Percentiles rank a stretch among this genome's conserved stretches.
Evolutionary conservation across 35 echinoderm and acorn worm genomes (phyloP).

Genomic region (Lytechinus variegatus): DNA sequence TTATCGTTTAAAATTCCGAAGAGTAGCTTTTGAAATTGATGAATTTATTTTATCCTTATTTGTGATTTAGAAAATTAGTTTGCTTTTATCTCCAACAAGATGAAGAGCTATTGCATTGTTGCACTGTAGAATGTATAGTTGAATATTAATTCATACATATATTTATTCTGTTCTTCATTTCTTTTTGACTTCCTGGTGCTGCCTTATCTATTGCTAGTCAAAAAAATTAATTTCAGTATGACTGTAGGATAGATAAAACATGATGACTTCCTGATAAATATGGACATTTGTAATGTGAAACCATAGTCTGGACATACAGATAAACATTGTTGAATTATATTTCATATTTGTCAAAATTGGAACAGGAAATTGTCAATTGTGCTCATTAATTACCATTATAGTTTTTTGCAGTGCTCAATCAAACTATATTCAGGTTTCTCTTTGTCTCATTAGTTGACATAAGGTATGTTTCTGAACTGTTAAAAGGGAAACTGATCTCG

Average conservation of each 20-base stretch:
- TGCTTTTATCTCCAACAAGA: neutral
- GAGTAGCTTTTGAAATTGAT: too few species aligned
- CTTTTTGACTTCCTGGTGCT: neutral
- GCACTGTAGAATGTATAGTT: neutral
- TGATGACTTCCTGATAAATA: neutral
- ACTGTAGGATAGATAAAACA: neutral
- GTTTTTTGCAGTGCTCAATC: neutral
- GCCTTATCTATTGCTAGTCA: neutral
- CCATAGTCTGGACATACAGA: neutral
- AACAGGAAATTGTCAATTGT: neutral
- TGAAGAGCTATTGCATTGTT: neutral
- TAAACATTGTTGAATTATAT: conserved; percentile 1
- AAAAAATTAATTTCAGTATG: neutral
- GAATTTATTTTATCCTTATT: neutral
- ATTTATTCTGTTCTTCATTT: too few species aligned
- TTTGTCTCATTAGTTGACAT: too few species aligned
- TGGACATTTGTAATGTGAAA: neutral
- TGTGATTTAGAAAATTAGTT: neutral
- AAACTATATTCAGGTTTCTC: neutral
- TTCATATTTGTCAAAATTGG: neutral
- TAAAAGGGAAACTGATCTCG: too few species aligned
- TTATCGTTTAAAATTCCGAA: too few species aligned
- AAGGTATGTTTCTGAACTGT: too few species aligned
- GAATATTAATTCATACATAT: neutral
- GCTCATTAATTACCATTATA: neutral